Evolutionary conservation across 2,797 vertebrate species (phyloP).

Genomic region (Taenioides sp.): DNA sequence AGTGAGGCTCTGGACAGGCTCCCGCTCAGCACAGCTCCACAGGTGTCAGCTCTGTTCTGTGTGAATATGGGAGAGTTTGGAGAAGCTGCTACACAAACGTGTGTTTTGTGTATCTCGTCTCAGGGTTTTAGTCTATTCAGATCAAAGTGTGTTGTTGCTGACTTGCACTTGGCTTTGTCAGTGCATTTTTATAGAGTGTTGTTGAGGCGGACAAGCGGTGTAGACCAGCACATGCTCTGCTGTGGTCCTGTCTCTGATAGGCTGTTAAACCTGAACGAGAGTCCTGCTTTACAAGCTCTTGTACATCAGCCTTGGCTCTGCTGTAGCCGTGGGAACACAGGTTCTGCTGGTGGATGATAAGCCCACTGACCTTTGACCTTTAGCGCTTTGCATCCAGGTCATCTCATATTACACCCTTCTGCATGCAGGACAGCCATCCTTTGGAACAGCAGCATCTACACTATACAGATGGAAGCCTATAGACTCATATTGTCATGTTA

Average conservation of each 20-base stretch:
- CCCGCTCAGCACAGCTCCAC: conserved; percentile 49
- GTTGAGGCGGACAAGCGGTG: conserved; percentile 49
- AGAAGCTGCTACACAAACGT: conserved; percentile 24
- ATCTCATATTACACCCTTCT: conserved; percentile 62
- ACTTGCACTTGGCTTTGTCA: conserved; percentile 49
- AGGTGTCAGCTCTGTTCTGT: conserved; percentile 60
- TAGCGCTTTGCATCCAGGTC: conserved; percentile 46
- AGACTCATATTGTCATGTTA: neutral
- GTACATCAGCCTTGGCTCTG: conserved; percentile 60
- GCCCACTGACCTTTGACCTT: conserved; percentile 61
- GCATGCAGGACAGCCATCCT: conserved; percentile 52
- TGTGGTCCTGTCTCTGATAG: conserved; percentile 63
- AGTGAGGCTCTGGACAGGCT: conserved; percentile 52
- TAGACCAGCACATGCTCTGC: conserved; percentile 33
- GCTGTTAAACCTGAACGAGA: conserved; percentile 63
- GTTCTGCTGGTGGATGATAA: conserved; percentile 60
- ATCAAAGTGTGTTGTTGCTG: conserved; percentile 63
- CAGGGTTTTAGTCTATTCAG: conserved; percentile 38
- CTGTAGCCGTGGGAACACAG: conserved; percentile 62
- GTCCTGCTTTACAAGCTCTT: conserved; percentile 63
- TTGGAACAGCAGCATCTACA: conserved; percentile 7
- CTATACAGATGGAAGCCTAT: neutral
- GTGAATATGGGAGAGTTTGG: conserved; percentile 31
- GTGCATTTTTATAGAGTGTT: conserved; percentile 65
- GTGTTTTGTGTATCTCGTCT: conserved; percentile 39